Percentiles rank a stretch among this genome's conserved stretches.
These are phyloP conservation scores for Psittacus erithacus DNA, from an alignment of 2,113 vertebrate genomes.

Conservation along the genomic window DNA sequence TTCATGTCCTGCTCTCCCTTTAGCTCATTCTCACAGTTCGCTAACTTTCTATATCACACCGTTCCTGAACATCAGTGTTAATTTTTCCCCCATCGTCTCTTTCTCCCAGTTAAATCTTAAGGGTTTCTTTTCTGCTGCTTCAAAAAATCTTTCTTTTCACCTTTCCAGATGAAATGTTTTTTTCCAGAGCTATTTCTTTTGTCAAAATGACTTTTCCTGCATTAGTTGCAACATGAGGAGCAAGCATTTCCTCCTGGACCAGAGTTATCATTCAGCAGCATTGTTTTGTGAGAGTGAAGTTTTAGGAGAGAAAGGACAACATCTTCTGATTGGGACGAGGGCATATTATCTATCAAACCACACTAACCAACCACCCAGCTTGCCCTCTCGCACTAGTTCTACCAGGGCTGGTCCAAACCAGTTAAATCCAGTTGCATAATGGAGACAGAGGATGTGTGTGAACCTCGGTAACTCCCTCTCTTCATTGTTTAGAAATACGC, in stretches of 20 bases:
- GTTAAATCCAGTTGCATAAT: not conserved
- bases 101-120: not conserved
- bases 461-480: not conserved
- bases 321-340: not conserved
- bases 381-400: not conserved
- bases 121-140: not conserved
- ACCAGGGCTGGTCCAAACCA: not conserved
- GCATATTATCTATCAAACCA: not conserved
- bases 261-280: not conserved
- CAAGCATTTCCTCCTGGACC: not conserved
- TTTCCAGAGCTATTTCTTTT: not conserved
- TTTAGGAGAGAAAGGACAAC: not conserved
- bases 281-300: not conserved
- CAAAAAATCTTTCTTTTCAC: not conserved
- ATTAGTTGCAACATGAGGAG: not conserved
- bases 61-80: not conserved
- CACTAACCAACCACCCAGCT: not conserved
- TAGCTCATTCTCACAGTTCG: not conserved
- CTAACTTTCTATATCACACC: not conserved
- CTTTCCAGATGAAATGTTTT: not conserved
- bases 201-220: not conserved
- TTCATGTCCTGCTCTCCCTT: not conserved
- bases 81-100: not conserved
- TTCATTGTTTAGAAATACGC: constrained; percentile 10
- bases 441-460: not conserved